These are phyloP conservation scores for Enteromius paludinosus DNA, from an alignment of 2,797 vertebrate genomes.

Conservation along the genomic window DNA sequence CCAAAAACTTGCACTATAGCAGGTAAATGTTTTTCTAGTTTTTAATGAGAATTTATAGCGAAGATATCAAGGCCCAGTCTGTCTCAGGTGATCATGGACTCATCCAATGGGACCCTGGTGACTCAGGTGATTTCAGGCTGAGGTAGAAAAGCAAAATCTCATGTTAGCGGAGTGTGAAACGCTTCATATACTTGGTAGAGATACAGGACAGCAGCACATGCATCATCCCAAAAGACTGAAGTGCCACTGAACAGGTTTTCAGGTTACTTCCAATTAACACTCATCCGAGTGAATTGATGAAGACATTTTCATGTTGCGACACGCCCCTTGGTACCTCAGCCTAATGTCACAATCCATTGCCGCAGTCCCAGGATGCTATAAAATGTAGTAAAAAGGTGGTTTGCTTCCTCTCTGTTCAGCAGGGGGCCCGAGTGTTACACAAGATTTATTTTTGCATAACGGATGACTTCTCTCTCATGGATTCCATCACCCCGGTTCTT, in stretches of 20 bases:
- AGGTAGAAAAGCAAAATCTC: not conserved
- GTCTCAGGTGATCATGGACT: not conserved
- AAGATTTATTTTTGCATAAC: conserved; percentile 30
- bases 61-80: not conserved
- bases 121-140: not conserved
- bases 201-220: not conserved
- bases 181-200: not conserved
- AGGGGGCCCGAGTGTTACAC: not conserved
- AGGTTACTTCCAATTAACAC: not conserved
- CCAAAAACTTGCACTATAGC: not conserved
- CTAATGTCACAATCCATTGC: conserved; percentile 5
- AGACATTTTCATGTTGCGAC: not conserved
- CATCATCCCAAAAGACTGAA: not conserved
- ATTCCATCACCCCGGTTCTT: not conserved
- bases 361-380: conserved; percentile 18
- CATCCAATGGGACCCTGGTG: not conserved
- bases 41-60: not conserved
- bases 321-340: not conserved
- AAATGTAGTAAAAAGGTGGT: not conserved
- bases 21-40: not conserved
- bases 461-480: conserved; percentile 11
- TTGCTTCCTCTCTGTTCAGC: not conserved
- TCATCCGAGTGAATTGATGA: not conserved
- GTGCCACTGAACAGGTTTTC: not conserved
- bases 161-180: not conserved